Conservation (phyloP, 2,888 invertebrate species). For the Argyresthia albistria region DNA sequence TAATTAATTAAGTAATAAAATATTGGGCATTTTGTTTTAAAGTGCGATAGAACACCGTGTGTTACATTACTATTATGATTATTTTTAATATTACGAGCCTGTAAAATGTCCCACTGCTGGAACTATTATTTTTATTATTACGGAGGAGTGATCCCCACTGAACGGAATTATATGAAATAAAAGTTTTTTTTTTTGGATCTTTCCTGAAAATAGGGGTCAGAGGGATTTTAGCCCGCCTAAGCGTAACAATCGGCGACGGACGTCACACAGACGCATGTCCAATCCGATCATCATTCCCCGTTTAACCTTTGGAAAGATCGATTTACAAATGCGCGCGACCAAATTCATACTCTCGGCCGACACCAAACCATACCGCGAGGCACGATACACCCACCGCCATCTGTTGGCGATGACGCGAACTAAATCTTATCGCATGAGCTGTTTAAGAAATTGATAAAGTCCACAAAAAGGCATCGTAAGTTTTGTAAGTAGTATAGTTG, state of each 20-base stretch:
- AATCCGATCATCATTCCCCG: constrained; percentile 64
- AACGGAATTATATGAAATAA: too few species aligned
- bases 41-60: too few species aligned
- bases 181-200: constrained; percentile 38
- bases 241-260: constrained; percentile 64
- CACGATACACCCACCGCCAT: not conserved
- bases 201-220: constrained; percentile 47
- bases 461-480: too few species aligned
- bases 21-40: too few species aligned
- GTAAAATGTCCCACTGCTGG: too few species aligned
- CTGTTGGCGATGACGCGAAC: not conserved
- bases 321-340: not conserved
- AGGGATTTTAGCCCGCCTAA: constrained; percentile 49
- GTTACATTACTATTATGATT: too few species aligned
- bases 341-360: constrained; percentile 1
- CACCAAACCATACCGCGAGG: constrained; percentile 31
- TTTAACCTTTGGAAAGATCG: constrained; percentile 67
- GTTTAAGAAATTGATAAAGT: too few species aligned
- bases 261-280: constrained; percentile 53
- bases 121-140: too few species aligned
- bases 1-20: too few species aligned
- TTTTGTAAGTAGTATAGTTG: too few species aligned
- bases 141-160: too few species aligned
- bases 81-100: too few species aligned
- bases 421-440: not conserved